phyloP scores from a whole-genome alignment of 1,140 invertebrate species.

The Cyclargus thomasi region DNA sequence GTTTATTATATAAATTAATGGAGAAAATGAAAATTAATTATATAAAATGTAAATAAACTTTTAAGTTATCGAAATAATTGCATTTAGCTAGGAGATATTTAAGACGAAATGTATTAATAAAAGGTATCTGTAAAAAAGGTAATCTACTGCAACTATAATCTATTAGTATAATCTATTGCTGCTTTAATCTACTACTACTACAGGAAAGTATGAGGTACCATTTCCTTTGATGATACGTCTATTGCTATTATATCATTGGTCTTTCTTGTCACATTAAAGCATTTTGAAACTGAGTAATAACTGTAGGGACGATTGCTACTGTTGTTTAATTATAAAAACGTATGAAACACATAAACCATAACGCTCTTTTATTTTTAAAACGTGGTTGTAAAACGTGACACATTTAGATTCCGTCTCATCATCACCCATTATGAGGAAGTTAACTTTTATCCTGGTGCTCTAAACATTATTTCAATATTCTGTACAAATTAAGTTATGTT shows the following conservation, averaged over 20 bases:
- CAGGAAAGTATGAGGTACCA: no score
- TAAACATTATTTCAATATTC: not conserved
- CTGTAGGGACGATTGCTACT: conserved; percentile 6
- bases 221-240: not conserved
- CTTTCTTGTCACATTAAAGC: conserved; percentile 43
- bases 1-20: no score
- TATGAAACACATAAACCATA: conserved; percentile 24
- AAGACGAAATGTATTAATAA: no score
- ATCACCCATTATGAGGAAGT: not conserved
- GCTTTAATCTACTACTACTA: no score
- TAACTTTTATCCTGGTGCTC: not conserved
- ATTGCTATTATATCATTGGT: not conserved
- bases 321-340: conserved; percentile 29
- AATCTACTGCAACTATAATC: no score
- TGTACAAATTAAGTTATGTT: not conserved
- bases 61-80: no score
- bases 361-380: conserved; percentile 28
- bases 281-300: not conserved
- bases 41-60: no score
- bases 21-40: no score
- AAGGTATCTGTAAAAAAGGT: no score
- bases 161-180: no score
- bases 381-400: conserved; percentile 25
- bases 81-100: no score
- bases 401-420: not conserved